Conservation (phyloP, 1,140 invertebrate genomes). For the Zophobas atratus region DNA sequence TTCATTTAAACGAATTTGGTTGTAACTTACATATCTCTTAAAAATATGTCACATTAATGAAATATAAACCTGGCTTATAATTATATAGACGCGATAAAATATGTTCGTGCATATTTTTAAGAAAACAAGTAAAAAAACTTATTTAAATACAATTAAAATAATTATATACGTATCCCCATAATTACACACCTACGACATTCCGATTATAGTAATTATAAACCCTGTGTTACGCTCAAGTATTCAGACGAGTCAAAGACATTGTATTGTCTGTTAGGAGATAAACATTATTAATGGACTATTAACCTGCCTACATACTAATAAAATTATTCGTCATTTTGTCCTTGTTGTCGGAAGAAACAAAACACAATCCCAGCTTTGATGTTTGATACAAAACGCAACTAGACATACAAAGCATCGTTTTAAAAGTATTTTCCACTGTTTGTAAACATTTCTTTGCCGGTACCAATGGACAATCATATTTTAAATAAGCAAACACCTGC, state of each 20-base stretch:
- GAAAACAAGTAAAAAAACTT: constrained; percentile 27
- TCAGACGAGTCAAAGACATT: constrained; percentile 26
- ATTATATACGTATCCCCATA: constrained; percentile 31
- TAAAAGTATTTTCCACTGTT: constrained; percentile 32
- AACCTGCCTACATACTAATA: constrained; percentile 39
- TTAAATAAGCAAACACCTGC: constrained; percentile 39
- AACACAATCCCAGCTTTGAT: background rate
- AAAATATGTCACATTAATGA: constrained; percentile 19
- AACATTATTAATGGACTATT: constrained; percentile 48
- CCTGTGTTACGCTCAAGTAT: constrained; percentile 46
- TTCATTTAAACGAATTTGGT: no score
- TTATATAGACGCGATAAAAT: constrained; percentile 8
- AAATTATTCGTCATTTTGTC: constrained; percentile 40
- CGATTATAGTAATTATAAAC: constrained; percentile 43
- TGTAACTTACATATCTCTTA: background rate
- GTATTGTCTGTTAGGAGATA: constrained; percentile 46
- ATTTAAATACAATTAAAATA: constrained; percentile 49
- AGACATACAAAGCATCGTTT: constrained; percentile 16
- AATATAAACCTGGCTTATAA: constrained; percentile 23
- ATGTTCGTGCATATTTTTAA: background rate
- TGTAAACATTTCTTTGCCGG: constrained; percentile 28
- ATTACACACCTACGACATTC: constrained; percentile 22
- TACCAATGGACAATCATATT: constrained; percentile 34
- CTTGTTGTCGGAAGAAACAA: background rate
- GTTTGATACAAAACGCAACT: background rate